Conservation (phyloP, 2,888 invertebrate genomes). For the Acronicta alni region DNA sequence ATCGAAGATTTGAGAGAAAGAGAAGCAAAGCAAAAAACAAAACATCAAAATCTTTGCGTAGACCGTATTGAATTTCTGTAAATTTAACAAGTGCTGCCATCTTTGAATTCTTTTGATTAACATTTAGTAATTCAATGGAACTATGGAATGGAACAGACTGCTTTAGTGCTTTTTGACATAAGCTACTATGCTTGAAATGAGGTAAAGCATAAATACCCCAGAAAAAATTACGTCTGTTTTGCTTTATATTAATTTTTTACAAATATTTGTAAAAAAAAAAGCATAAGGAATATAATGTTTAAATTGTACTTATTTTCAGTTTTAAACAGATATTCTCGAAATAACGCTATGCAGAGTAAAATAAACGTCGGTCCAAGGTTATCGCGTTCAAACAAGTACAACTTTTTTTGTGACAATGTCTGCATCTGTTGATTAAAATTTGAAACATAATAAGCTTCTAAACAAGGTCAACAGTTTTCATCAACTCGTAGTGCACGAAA, state of each 20-base stretch:
- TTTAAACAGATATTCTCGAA: constrained; percentile 1
- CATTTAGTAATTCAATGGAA: constrained; percentile 44
- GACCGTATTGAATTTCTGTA: constrained; percentile 76
- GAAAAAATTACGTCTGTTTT: not conserved
- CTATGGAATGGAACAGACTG: too few species aligned
- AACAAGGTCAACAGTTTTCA: constrained; percentile 90
- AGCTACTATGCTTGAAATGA: constrained; percentile 67
- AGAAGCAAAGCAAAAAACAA: constrained; percentile 74
- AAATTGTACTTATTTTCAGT: not conserved
- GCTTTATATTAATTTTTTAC: not conserved
- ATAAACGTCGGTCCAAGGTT: constrained; percentile 68
- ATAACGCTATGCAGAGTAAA: constrained; percentile 34
- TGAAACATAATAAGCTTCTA: constrained; percentile 89
- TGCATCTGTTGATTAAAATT: constrained; percentile 90
- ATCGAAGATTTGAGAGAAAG: constrained; percentile 68
- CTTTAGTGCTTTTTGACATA: constrained; percentile 62
- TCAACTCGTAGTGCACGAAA: constrained; percentile 85
- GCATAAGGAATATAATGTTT: not conserved
- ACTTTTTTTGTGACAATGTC: constrained; percentile 88
- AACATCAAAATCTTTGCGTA: constrained; percentile 57
- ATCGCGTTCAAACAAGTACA: constrained; percentile 72
- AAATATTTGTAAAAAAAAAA: not conserved
- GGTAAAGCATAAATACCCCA: constrained; percentile 47
- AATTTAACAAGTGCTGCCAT: constrained; percentile 75
- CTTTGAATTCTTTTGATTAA: constrained; percentile 60